A percentile compares a stretch with the other conserved stretches of the same genome.
Conservation (phyloP, 2,113 vertebrate genomes). For the Sinosuthora webbiana region DNA sequence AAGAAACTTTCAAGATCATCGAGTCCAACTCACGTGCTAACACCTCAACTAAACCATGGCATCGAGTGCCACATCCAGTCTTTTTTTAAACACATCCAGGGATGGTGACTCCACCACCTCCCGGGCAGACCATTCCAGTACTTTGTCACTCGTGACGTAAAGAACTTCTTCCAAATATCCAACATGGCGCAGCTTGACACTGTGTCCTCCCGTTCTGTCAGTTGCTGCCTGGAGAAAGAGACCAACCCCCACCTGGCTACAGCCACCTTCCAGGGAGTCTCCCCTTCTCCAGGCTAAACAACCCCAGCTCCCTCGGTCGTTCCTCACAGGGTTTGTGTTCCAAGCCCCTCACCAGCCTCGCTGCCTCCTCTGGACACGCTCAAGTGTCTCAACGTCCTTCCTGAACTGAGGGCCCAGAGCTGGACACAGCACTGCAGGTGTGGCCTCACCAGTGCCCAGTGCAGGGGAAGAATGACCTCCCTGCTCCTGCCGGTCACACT, state of each 20-base stretch:
- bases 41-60: neutral
- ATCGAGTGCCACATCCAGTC: neutral
- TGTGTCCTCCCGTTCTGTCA: neutral
- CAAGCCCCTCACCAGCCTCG: neutral
- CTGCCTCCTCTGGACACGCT: neutral
- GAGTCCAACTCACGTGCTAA: no score
- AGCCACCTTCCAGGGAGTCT: no score
- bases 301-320: no score
- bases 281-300: no score
- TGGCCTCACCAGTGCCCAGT: neutral
- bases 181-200: neutral
- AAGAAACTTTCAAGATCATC: neutral
- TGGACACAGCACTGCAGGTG: neutral
- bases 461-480: neutral
- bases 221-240: no score
- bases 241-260: no score
- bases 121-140: neutral
- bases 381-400: fast-evolving
- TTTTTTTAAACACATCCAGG: neutral
- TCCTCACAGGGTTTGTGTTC: no score
- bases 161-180: neutral
- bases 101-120: no score
- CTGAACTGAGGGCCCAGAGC: neutral
- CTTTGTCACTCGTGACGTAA: neutral
- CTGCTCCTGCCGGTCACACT: neutral